Percentiles rank a stretch among this genome's conserved stretches.
Conservation (phyloP, 2,888 invertebrate genomes). For the Drosophila paranaensis region DNA sequence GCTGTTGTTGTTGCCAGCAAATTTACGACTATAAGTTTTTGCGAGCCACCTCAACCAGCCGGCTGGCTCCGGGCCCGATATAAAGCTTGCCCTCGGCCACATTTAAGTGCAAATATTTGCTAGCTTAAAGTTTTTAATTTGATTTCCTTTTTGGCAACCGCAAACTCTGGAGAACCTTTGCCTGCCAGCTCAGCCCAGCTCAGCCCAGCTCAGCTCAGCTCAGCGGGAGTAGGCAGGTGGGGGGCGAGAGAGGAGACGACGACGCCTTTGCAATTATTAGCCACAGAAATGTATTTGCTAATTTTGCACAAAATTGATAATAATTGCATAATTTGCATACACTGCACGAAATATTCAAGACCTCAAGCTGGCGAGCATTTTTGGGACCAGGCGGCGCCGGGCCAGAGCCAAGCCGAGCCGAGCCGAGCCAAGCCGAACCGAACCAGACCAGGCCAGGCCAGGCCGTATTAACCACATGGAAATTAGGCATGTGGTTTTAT, state of each 20-base stretch:
- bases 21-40: constrained; percentile 49
- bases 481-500: constrained; percentile 52
- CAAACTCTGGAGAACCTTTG: constrained; percentile 1
- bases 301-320: constrained; percentile 65
- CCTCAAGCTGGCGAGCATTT: constrained; percentile 5
- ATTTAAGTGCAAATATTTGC: constrained; percentile 59
- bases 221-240: too few species aligned
- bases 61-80: not conserved
- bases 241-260: not conserved
- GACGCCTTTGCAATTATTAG: constrained; percentile 27
- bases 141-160: constrained; percentile 46
- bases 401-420: too few species aligned
- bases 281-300: constrained; percentile 56
- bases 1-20: constrained; percentile 22
- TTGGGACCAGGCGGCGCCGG: not conserved
- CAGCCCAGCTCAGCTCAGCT: not conserved
- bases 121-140: constrained; percentile 59
- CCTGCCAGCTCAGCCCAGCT: not conserved
- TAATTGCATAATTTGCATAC: constrained; percentile 69
- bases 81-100: constrained; percentile 17
- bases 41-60: constrained; percentile 1
- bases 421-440: too few species aligned
- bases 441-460: not conserved
- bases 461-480: constrained; percentile 43
- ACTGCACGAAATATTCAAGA: constrained; percentile 51